Conservation (phyloP, 37 sponge, comb jelly and placozoan species). For the Cliona cf. orientalis region DNA sequence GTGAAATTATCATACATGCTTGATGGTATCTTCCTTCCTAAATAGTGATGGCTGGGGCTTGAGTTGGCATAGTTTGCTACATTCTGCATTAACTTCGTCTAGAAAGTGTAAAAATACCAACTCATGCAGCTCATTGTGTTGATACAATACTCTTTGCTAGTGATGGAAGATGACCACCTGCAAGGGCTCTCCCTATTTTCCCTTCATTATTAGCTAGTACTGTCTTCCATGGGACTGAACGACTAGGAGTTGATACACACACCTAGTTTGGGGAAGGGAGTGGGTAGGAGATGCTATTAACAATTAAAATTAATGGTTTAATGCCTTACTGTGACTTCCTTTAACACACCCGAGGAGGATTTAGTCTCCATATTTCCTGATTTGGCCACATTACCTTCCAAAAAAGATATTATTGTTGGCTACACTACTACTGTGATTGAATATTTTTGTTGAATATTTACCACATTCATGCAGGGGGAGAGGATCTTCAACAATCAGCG, state of each 20-base stretch:
- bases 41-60: not conserved
- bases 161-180: slow-evolving; percentile 1
- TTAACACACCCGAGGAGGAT: too few species aligned
- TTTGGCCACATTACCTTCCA: too few species aligned
- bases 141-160: not conserved
- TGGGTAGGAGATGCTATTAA: too few species aligned
- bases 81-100: slow-evolving; percentile 14
- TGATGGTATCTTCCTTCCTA: not conserved
- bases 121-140: not conserved
- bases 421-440: too few species aligned
- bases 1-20: not conserved
- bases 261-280: too few species aligned
- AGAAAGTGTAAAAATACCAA: not conserved
- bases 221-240: not conserved
- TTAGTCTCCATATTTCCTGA: too few species aligned
- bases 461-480: too few species aligned
- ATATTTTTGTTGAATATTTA: too few species aligned
- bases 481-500: too few species aligned
- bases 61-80: slow-evolving; percentile 5
- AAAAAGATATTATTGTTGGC: too few species aligned
- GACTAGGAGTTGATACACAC: not conserved
- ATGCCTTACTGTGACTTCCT: too few species aligned
- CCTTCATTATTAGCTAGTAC: not conserved
- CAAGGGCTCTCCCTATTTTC: slow-evolving; percentile 1
- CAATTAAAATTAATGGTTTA: too few species aligned